Evolutionary conservation across 2,797 vertebrate genomes (phyloP).

Genomic region (Cryptoblepharus egeriae): DNA sequence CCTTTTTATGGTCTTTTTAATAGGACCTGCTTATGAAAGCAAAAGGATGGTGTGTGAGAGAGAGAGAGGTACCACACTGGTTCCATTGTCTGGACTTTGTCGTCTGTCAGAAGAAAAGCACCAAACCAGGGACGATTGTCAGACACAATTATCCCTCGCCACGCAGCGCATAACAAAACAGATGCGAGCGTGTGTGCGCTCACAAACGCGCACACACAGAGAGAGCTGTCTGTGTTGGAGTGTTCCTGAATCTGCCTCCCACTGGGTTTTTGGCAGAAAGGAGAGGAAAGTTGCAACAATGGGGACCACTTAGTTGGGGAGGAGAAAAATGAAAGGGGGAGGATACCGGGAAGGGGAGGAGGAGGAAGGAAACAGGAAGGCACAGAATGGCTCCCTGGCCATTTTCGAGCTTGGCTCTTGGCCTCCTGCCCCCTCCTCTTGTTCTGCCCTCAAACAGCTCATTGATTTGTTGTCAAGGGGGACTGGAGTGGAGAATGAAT

Average conservation of each 20-base stretch:
- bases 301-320: not conserved
- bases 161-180: not conserved
- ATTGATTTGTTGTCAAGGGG: slow-evolving; percentile 36
- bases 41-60: not conserved
- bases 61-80: not conserved
- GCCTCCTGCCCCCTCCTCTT: not conserved
- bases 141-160: not conserved
- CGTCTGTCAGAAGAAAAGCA: not conserved
- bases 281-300: slow-evolving; percentile 56
- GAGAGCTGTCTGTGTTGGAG: slow-evolving; percentile 1
- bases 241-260: slow-evolving; percentile 51
- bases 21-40: not conserved
- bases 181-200: too few species aligned
- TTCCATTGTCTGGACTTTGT: not conserved
- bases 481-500: slow-evolving; percentile 24
- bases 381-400: too few species aligned
- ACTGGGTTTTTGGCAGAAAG: slow-evolving; percentile 56
- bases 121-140: not conserved
- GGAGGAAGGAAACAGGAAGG: slow-evolving; percentile 38
- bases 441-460: not conserved
- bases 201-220: rapidly evolving
- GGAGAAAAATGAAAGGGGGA: not conserved
- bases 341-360: not conserved
- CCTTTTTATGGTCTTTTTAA: not conserved
- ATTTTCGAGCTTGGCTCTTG: too few species aligned